A percentile compares a stretch with the other conserved stretches of the same genome.
These are phyloP conservation scores for Lepus americanus DNA, from an alignment of 2,113 vertebrate genomes.

Conservation along the genomic window DNA sequence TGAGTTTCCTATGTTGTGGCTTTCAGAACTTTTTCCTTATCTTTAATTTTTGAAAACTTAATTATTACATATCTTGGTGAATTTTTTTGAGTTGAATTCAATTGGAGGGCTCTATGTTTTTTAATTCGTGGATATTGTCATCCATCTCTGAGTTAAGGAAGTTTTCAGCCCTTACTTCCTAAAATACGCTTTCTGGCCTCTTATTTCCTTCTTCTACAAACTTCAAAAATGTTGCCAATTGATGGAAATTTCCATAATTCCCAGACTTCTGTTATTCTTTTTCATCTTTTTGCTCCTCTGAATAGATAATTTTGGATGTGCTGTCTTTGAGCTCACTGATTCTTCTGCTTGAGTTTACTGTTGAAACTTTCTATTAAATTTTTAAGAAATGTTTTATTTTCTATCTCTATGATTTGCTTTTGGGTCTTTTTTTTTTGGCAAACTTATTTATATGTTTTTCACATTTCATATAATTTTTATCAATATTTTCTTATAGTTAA, in stretches of 20 bases:
- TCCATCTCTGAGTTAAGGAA: neutral
- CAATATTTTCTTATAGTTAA: too few relatives aligned
- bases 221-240: neutral
- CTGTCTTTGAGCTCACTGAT: neutral
- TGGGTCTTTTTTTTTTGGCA: too few relatives aligned
- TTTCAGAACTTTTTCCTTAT: neutral
- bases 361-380: neutral
- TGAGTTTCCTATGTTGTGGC: too few relatives aligned
- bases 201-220: neutral
- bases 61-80: neutral
- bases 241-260: neutral
- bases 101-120: neutral
- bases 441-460: too few relatives aligned
- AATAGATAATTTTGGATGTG: neutral
- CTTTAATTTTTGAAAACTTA: neutral
- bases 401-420: too few relatives aligned
- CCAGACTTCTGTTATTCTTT: neutral
- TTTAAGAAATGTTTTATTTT: neutral
- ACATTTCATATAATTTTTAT: too few relatives aligned
- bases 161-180: neutral
- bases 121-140: neutral
- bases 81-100: neutral
- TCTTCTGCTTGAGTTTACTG: neutral
- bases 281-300: neutral
- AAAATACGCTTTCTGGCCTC: neutral